Conservation (phyloP, 2,888 invertebrate genomes). For the Aphidius colemani region DNA sequence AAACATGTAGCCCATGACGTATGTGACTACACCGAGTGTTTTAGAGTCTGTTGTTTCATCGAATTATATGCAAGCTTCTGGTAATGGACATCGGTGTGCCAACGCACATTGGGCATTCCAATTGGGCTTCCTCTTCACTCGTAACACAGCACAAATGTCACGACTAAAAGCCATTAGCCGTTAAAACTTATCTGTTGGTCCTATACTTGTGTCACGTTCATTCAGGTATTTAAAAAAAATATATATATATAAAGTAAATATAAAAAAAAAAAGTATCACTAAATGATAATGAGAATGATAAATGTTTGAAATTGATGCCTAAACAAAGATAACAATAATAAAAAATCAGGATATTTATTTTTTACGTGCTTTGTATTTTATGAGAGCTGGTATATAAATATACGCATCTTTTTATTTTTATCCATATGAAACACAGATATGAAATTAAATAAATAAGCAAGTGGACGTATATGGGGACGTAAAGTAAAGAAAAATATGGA, state of each 20-base stretch:
- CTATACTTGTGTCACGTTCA: constrained; percentile 40
- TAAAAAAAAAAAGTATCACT: not conserved
- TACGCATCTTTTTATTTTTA: too few relatives aligned
- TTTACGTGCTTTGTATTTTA: too few relatives aligned
- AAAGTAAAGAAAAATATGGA: too few relatives aligned
- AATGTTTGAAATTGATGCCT: constrained; percentile 9
- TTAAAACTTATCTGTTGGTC: constrained; percentile 40
- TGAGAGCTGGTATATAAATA: too few relatives aligned
- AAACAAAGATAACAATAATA: constrained; percentile 3
- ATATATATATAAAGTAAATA: not conserved
- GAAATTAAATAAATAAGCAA: too few relatives aligned
- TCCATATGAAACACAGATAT: too few relatives aligned
- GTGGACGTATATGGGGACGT: too few relatives aligned
- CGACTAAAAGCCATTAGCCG: constrained; percentile 42
- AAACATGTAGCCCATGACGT: too few relatives aligned
- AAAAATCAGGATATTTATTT: constrained; percentile 1
- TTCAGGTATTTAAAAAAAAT: constrained; percentile 29
- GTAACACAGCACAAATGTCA: constrained; percentile 40
- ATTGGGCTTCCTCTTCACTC: constrained; percentile 1
- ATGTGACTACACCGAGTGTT: too few relatives aligned
- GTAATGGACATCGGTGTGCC: constrained; percentile 1
- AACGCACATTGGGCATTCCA: constrained; percentile 19
- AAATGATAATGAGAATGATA: constrained; percentile 12
- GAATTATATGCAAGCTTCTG: not conserved
- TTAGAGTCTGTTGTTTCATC: not conserved